Evolutionary conservation across 2,113 vertebrate species (phyloP).

Genomic region (Pedetes capensis): DNA sequence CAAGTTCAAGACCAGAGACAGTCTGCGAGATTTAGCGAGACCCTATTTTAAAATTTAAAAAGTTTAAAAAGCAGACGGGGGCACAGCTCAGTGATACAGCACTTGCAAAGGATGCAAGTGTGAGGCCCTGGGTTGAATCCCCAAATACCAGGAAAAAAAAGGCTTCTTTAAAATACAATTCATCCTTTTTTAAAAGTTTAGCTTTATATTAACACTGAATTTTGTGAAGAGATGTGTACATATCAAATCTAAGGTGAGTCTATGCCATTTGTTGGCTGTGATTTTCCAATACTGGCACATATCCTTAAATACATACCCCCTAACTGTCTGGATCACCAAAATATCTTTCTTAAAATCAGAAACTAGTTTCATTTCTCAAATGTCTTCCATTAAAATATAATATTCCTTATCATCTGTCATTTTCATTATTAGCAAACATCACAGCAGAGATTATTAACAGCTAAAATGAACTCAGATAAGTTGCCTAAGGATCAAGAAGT

Average conservation of each 20-base stretch:
- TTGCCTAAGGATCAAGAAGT: neutral
- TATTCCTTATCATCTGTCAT: neutral
- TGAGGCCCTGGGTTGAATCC: too few species aligned
- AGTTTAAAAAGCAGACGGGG: too few species aligned
- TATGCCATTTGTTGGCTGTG: neutral
- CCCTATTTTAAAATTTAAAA: too few species aligned
- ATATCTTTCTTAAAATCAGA: neutral
- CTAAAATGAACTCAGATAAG: neutral
- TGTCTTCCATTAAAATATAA: neutral
- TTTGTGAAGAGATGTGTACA: neutral
- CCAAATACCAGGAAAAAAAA: too few species aligned
- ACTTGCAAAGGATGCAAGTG: too few species aligned
- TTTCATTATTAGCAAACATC: neutral
- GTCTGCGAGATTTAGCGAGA: too few species aligned
- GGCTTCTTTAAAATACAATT: neutral
- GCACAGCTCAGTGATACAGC: too few species aligned
- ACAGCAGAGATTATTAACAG: neutral
- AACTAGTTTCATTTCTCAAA: neutral
- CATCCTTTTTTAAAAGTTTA: neutral
- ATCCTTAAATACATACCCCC: neutral
- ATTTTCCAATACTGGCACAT: neutral
- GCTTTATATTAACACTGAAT: slow-evolving; percentile 5
- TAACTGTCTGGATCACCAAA: neutral
- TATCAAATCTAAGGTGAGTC: neutral
- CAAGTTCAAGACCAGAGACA: too few species aligned